Evolutionary conservation across 2,797 vertebrate genomes (phyloP), one percentile per base, ranked within the genome.

Genomic region (Danio albolineatus): DNA sequence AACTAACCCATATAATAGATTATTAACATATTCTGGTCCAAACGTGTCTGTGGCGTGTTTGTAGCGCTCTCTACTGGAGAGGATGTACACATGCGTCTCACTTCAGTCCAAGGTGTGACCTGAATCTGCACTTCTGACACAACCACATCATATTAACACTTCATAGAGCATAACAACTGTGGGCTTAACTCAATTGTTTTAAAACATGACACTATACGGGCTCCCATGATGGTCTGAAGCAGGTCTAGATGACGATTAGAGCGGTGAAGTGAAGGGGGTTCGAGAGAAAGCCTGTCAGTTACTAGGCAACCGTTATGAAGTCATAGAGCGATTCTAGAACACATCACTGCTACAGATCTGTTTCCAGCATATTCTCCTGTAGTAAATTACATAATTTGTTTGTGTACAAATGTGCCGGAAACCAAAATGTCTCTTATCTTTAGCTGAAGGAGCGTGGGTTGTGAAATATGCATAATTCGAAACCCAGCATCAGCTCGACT

Each of bases 241-340:
- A 5, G 28, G 4, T 69, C 14, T 21, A n/a, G n/a, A 16, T 70
- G 16, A 16, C n/a, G n/a, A 16, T 2, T 10, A 36, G 36, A 61
- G 10, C 53, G 10, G 2, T 39, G 7, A 28, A 46, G 7, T 46
- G 59, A 60, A n/a, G 46, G 44, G 71, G 62, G 73, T 66, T 79
- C 75, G 9, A 48, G 80, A 78, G 71, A 60, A 76, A 69, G 70
- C 17, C 74, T 74, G 62, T 17, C 72, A 73, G 84, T 85, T 83
- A 65, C 81, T 80, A 85, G 57, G 81, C 81, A 82, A 82, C 84
- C 75, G 38, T 51, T 59, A 39, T 67, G 65, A 48, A 53, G 75
- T 61, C 56, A 66, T 36, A 60, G 69, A 10, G 75, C 39, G 43
- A 65, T 13, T 78, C 21, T 44, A 78, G 74, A 82, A 56, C 49